Evolutionary conservation across 1,140 invertebrate genomes (phyloP), one percentile per base, ranked within the genome.

Genomic region (Plutomurus gul): DNA sequence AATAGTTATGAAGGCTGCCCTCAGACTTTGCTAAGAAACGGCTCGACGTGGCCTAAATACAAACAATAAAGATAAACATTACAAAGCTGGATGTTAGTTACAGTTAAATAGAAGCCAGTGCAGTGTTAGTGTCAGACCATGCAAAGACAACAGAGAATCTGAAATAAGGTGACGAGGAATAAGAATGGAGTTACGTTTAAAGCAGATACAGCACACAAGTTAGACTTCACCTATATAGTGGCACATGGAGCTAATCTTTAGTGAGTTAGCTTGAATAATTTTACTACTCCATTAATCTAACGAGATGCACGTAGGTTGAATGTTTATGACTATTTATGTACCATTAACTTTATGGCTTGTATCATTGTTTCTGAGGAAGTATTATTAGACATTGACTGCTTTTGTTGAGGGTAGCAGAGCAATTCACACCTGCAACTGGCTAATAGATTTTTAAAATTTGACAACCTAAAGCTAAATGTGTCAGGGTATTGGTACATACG

Each of bases 271-370:
- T 65, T 33, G 56, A 65, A 65, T 65, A 65, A 65, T 65, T 65
- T 65, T 65, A 65, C 56, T 65, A 65, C 13, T 30, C 56, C 56
- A 65, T 65, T 65, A 65, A 65, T 65, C 56, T 65, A 65, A 65
- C 27, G 56, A 65, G 56, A n/a, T 33, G 56, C 56, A 30, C 56
- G 56, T 65, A 65, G 56, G 56, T n/a, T 72, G 70, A 72, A 72
- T 40, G 70, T 72, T 72, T 72, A 72, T 72, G 70, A 72, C 36
- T 72, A 72, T 72, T 72, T 72, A 46, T 43, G 70, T 72, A 39
- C 22, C 70, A 72, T 72, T 72, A 72, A 46, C n/a, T 72, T 72
- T 72, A 72, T 72, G 70, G 39, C 36, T 20, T 72, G 70, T 72
- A 65, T 65, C 56, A 65, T 65, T 65, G 56, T 65, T 65, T 36